Evolutionary conservation across 2,113 vertebrate species (phyloP).

Genomic region (Prionailurus bengalensis): DNA sequence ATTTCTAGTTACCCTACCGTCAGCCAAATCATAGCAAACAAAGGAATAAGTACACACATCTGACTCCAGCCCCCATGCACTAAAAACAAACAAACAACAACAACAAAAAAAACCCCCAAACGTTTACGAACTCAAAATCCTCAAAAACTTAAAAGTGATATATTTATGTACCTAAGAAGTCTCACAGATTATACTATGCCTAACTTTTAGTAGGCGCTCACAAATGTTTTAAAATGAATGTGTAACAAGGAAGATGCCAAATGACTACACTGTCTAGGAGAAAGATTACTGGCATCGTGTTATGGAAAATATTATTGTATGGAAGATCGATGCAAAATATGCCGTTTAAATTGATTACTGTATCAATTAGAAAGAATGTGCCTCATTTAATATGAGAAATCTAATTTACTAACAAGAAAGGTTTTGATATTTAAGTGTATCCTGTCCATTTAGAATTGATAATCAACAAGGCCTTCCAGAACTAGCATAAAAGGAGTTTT

Average conservation of each 20-base stretch:
- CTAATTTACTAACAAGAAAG: neutral
- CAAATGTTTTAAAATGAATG: neutral
- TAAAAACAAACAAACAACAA: neutral
- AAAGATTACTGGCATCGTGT: neutral
- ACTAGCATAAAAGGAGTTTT: neutral
- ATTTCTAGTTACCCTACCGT: neutral
- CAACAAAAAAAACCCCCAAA: neutral
- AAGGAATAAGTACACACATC: neutral
- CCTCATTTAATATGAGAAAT: neutral
- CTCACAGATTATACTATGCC: neutral
- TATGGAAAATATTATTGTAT: slow-evolving; percentile 7
- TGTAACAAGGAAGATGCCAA: neutral
- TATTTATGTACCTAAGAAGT: neutral
- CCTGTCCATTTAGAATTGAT: neutral
- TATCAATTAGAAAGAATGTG: neutral
- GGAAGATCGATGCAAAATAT: neutral
- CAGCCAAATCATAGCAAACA: neutral
- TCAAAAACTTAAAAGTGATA: neutral
- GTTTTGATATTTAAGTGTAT: slow-evolving; percentile 36
- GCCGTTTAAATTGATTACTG: neutral
- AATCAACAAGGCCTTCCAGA: slow-evolving; percentile 5
- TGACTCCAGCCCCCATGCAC: neutral
- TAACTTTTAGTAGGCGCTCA: neutral
- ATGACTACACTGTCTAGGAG: neutral
- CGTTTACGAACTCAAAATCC: neutral